Evolutionary conservation across 2,888 invertebrate genomes (phyloP).

Genomic region (Stenoptilia bipunctidactyla): DNA sequence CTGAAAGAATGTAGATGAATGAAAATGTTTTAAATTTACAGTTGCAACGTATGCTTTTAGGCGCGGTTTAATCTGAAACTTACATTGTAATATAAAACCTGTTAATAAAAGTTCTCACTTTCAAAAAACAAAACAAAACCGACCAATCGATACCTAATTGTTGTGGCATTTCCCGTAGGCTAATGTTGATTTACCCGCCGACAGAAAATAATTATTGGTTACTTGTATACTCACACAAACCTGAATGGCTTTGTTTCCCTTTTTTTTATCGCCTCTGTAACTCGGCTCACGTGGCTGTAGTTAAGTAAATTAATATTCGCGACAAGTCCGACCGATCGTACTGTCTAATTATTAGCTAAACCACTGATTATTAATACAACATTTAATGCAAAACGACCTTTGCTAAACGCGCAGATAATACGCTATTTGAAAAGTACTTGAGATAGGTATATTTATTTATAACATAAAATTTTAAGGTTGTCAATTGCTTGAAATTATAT

Average conservation of each 20-base stretch:
- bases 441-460: too few relatives aligned
- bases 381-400: too few relatives aligned
- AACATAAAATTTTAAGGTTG: too few relatives aligned
- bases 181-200: slow-evolving; percentile 27
- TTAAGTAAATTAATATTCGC: slow-evolving; percentile 14
- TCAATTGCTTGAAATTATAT: too few relatives aligned
- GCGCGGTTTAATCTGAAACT: too few relatives aligned
- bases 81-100: too few relatives aligned
- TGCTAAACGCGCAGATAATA: too few relatives aligned
- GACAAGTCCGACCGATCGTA: slow-evolving; percentile 7
- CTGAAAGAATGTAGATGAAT: neutral
- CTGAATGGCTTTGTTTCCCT: slow-evolving; percentile 4
- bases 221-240: slow-evolving; percentile 8
- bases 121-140: slow-evolving; percentile 7
- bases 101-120: neutral
- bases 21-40: too few relatives aligned
- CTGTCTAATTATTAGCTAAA: slow-evolving; percentile 8
- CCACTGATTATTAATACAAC: neutral
- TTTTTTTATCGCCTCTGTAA: slow-evolving; percentile 9
- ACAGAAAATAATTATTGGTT: slow-evolving; percentile 24
- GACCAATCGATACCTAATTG: slow-evolving; percentile 35
- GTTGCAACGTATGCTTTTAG: too few relatives aligned
- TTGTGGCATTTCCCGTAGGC: slow-evolving; percentile 30
- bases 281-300: slow-evolving; percentile 13
- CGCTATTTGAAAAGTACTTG: too few relatives aligned